Conservation (phyloP, 2,888 invertebrate species). For the Coelopa pilipes region DNA sequence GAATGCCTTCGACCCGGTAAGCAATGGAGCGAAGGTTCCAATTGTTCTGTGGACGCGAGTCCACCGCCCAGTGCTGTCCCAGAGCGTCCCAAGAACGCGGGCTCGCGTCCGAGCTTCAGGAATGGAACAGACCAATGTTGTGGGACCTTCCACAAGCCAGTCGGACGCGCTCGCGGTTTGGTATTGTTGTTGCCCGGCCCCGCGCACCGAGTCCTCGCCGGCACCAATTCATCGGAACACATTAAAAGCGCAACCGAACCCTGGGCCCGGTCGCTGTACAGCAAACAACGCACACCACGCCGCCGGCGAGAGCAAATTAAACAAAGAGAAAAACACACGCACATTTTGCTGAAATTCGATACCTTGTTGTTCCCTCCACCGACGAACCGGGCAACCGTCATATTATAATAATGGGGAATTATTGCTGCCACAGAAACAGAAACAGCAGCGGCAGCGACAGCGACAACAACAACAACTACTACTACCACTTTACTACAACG, state of each 20-base stretch:
- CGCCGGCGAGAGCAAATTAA: slow-evolving; percentile 16
- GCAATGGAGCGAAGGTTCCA: no score
- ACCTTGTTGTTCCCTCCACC: slow-evolving; percentile 40
- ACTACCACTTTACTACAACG: no score
- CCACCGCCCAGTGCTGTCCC: no score
- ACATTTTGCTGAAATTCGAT: slow-evolving; percentile 43
- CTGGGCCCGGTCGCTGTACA: slow-evolving; percentile 14
- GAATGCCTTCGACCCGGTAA: no score
- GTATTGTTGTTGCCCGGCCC: no score
- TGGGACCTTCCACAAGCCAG: no score
- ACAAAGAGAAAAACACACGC: slow-evolving; percentile 35
- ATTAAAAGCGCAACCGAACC: slow-evolving; percentile 19
- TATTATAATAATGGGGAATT: slow-evolving; percentile 38
- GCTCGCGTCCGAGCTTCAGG: no score
- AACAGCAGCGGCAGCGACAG: slow-evolving; percentile 19
- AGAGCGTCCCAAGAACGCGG: no score
- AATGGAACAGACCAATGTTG: no score
- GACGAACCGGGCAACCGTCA: slow-evolving; percentile 32
- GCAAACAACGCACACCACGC: background rate
- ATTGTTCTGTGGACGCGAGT: no score
- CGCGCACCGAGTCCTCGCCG: no score
- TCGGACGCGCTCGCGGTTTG: no score
- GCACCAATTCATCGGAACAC: background rate
- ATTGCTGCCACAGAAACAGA: slow-evolving; percentile 38
- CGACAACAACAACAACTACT: background rate